These are phyloP conservation scores for Norana najaformis DNA, from an alignment of 2,888 invertebrate genomes.

Conservation along the genomic window DNA sequence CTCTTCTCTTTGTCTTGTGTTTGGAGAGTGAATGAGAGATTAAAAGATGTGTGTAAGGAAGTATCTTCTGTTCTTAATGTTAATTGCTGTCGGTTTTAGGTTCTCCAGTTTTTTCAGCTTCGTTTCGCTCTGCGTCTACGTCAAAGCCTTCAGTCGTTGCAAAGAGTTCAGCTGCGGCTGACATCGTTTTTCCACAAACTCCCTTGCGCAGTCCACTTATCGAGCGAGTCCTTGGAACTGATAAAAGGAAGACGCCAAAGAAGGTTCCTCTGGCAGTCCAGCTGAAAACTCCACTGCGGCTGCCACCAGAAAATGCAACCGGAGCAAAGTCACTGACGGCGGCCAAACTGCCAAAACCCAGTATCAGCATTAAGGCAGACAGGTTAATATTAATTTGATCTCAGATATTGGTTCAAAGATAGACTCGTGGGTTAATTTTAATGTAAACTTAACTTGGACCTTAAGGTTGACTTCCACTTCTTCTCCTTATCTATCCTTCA, in stretches of 20 bases:
- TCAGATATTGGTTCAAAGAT: no score
- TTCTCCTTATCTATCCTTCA: no score
- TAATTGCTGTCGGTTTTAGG: no score
- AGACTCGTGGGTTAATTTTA: no score
- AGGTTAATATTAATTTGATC: no score
- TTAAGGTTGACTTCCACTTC: no score
- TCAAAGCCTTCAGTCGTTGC: neutral
- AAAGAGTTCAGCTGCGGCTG: neutral
- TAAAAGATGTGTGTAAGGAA: no score
- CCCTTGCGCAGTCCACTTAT: neutral
- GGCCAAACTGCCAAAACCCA: neutral
- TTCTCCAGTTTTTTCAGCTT: neutral
- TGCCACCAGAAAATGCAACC: neutral
- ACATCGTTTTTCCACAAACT: neutral
- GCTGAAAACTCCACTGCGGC: slow-evolving; percentile 17
- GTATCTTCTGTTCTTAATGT: no score
- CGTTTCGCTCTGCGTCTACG: neutral
- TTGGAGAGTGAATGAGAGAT: no score
- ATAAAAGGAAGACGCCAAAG: neutral
- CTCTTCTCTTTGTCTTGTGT: no score
- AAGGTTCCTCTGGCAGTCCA: neutral
- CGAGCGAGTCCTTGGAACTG: neutral
- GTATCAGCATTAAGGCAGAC: neutral
- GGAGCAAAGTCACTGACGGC: neutral
- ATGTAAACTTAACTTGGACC: no score